Base-by-base conservation (phyloP, 2,113 vertebrate species). In the Pachyramphus minor region DNA sequence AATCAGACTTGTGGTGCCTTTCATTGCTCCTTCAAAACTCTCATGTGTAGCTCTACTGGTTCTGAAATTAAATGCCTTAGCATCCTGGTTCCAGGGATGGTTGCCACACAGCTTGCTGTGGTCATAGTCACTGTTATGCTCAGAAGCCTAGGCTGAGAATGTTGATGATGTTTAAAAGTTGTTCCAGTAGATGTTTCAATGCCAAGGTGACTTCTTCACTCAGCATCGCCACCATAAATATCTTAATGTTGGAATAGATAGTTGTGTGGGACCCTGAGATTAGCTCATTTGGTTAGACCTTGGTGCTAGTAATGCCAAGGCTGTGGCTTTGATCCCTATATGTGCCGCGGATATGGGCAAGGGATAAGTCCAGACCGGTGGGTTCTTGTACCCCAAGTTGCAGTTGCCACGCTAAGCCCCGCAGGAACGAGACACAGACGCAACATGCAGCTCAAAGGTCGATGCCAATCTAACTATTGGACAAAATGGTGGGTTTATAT, bases 21-120 rank as follows among this genome's bases (percentile, higher is more conserved):
- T 96, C 68, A 49, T 21, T 67, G 58, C 37, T 93, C 52, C 90
- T 95, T 97, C 85, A 93, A 44, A 94, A 93, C 35, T 87, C 44
- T 72, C 50, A 69, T 81, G 13, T 17, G 45, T 64, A 72, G 10
- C 44, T 95, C 44, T 90, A 53, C 64, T 89, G 49, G 52, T 72
- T 75, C 66, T 67, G 68, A 75, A 94, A 45, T 23, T 19, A 82
- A 83, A 75, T 83, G 35, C 18, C 24, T 77, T 23, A 14, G n/a
- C 55, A 92, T 33, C 9, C 24, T 33, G 6, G 17, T 87, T 90
- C 25, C 39, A 88, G 37, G 7, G 33, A 45, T 37, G 45, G 20
- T 30, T 78, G 55, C 39, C 20, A 76, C n/a, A 63, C 15, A 37
- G 37, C 44, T 93, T 90, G 31, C n/a, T 56, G 35, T 86, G 59